Base-by-base conservation (phyloP, 2,888 invertebrate genomes). In the Drosophila nr. medialis region DNA sequence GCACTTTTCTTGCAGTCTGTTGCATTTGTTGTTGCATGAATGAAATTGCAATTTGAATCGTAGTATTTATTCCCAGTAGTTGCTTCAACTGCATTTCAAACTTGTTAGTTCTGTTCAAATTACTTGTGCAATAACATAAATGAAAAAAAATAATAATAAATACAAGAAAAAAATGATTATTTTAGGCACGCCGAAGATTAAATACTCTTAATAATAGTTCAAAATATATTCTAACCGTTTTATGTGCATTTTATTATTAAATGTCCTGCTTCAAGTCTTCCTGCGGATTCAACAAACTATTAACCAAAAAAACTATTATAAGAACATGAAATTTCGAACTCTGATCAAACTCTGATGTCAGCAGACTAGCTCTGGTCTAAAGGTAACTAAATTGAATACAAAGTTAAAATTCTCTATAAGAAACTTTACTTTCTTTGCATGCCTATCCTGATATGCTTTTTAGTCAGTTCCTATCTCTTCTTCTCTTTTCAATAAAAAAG, bases 131-230 rank as follows among this genome's bases (percentile, higher is more conserved):
- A 10, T 11, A 21, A 11, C 21, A 5, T 21, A 21, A 18, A 13
- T 11, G 0, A 10, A 27, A 50, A 18, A 29, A 18, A 38, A n/a
- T 38, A 1, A 38, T 7, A 18, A 29, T n/a, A 2, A 8, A 15
- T 1, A 18, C 24, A 13, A 21, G 13, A 21, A 4, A 2, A 2
- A 0, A 45, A 13, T 13, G 0, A 1, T 45, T 21, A 21, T 13
- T 21, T 21, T 13, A 13, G 7, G 21, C 21, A 21, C 4, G 7
- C 13, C 21, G 4, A 45, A 13, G 4, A 4, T 7, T 21, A 7
- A 42, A 21, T 45, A 45, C 21, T 13, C 45, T 21, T 21, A 0
- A n/a, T 1, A 21, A 11, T 42, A 13, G n/a, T 11, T 30, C 30
- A 30, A 30, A 42, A n/a, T 40, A n/a, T 5, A 40, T 40, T 1